A percentile compares a stretch with the other conserved stretches of the same genome.
Conservation (phyloP, 2,113 vertebrate species). For the Cromileptes altivelis region DNA sequence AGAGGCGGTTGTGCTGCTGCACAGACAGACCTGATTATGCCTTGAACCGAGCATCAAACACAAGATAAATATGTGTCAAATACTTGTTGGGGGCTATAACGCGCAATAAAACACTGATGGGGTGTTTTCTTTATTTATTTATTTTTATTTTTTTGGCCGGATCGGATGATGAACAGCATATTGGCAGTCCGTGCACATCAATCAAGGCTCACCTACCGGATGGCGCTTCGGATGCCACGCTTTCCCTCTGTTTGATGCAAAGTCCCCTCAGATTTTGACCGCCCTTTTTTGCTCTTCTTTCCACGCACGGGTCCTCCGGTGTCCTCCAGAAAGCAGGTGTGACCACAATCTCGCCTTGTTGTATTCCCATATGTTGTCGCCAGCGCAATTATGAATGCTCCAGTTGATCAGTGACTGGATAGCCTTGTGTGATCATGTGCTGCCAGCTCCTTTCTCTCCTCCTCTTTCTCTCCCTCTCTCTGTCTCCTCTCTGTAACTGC, state of each 20-base stretch:
- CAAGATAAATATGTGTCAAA: background rate
- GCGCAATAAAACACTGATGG: slow-evolving; percentile 16
- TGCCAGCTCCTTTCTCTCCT: slow-evolving; percentile 62
- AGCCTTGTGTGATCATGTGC: slow-evolving; percentile 74
- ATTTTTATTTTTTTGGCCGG: background rate
- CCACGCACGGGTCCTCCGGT: slow-evolving; percentile 50
- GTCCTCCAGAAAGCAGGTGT: slow-evolving; percentile 69
- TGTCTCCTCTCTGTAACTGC: slow-evolving; percentile 64
- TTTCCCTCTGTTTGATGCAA: slow-evolving; percentile 52
- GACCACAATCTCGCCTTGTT: slow-evolving; percentile 70
- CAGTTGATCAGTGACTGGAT: slow-evolving; percentile 78
- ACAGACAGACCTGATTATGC: slow-evolving; percentile 42
- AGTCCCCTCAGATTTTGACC: slow-evolving; percentile 52
- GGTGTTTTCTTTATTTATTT: background rate
- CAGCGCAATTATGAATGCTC: slow-evolving; percentile 73
- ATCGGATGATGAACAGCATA: slow-evolving; percentile 57
- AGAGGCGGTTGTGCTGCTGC: slow-evolving; percentile 51
- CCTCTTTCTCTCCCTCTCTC: slow-evolving; percentile 44
- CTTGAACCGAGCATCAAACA: slow-evolving; percentile 23
- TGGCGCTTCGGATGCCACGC: slow-evolving; percentile 49
- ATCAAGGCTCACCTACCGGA: slow-evolving; percentile 79
- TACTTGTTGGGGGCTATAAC: slow-evolving; percentile 48
- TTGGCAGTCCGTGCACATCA: slow-evolving; percentile 72
- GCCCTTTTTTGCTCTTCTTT: slow-evolving; percentile 21
- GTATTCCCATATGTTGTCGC: slow-evolving; percentile 82